phyloP scores from a whole-genome alignment of 2,113 vertebrate species.

The Phalacrocorax carbo region DNA sequence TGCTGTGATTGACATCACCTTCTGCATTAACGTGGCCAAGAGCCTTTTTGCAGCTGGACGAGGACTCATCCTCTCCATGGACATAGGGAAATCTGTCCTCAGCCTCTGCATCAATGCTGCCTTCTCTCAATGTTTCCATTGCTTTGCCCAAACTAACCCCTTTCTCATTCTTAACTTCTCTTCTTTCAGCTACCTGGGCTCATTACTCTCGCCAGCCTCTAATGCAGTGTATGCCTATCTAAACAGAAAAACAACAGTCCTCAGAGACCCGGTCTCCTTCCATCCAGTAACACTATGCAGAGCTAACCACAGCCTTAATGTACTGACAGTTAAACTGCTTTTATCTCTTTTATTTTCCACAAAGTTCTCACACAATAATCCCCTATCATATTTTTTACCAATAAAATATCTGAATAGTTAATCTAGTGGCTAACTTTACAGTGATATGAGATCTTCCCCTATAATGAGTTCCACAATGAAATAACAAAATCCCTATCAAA shows the following conservation, averaged over 20 bases:
- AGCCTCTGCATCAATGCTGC: not conserved
- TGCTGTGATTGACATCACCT: not conserved
- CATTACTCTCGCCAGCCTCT: not conserved
- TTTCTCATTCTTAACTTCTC: not conserved
- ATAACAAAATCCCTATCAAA: slow-evolving; percentile 31
- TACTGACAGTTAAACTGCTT: slow-evolving; percentile 68
- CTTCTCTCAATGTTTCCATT: not conserved
- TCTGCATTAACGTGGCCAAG: fast-evolving
- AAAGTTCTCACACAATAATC: slow-evolving; percentile 56
- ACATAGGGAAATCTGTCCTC: not conserved
- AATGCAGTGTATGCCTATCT: fast-evolving
- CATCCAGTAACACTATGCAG: slow-evolving; percentile 13
- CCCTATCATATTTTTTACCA: slow-evolving; percentile 47
- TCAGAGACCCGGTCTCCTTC: not conserved
- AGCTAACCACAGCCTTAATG: slow-evolving; percentile 52
- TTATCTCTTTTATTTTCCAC: slow-evolving; percentile 59
- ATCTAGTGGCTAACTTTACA: slow-evolving; percentile 40
- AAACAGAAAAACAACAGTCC: not conserved
- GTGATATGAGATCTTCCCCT: not conserved
- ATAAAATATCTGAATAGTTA: slow-evolving; percentile 58
- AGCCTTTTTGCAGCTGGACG: not conserved
- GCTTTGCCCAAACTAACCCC: not conserved
- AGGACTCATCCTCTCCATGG: fast-evolving
- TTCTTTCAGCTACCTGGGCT: not conserved
- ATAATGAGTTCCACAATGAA: slow-evolving; percentile 30